Evolutionary conservation across 2,888 invertebrate species (phyloP).

Genomic region (Clivina fossor): DNA sequence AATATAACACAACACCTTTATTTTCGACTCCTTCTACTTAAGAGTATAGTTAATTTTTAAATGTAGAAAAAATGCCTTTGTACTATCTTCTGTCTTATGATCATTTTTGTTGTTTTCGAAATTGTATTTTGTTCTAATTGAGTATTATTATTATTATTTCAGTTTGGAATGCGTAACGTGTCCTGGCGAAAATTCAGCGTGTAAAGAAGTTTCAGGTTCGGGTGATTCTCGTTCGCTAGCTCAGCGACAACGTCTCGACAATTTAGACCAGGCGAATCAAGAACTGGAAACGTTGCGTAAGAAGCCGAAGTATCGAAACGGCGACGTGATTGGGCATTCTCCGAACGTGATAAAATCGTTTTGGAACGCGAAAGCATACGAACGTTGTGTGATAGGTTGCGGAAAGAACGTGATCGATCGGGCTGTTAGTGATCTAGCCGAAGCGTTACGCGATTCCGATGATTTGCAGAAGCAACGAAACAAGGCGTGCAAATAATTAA

Average conservation of each 20-base stretch:
- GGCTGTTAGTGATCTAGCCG: slow-evolving; percentile 90
- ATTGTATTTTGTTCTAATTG: too few relatives aligned
- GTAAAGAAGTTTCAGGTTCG: slow-evolving; percentile 49
- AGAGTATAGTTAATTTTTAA: too few relatives aligned
- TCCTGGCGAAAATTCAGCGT: slow-evolving; percentile 46
- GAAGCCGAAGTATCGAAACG: slow-evolving; percentile 70
- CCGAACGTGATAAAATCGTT: slow-evolving; percentile 93
- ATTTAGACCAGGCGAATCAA: slow-evolving; percentile 77
- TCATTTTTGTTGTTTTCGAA: too few relatives aligned
- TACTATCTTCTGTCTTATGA: too few relatives aligned
- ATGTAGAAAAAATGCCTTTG: too few relatives aligned
- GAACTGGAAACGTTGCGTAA: slow-evolving; percentile 82
- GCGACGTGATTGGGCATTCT: slow-evolving; percentile 94
- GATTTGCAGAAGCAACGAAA: slow-evolving; percentile 87
- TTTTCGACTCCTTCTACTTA: too few relatives aligned
- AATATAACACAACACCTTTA: too few relatives aligned
- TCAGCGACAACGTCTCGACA: slow-evolving; percentile 63
- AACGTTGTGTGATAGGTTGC: slow-evolving; percentile 88
- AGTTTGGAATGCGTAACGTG: slow-evolving; percentile 48
- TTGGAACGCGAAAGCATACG: slow-evolving; percentile 93
- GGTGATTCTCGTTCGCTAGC: slow-evolving; percentile 44
- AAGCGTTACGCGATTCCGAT: slow-evolving; percentile 89
- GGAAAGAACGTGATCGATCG: slow-evolving; percentile 92
- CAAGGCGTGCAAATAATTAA: slow-evolving; percentile 78
- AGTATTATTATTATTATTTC: slow-evolving; percentile 36